Conservation (phyloP, 2,797 vertebrate genomes). For the Selene dorsalis region DNA sequence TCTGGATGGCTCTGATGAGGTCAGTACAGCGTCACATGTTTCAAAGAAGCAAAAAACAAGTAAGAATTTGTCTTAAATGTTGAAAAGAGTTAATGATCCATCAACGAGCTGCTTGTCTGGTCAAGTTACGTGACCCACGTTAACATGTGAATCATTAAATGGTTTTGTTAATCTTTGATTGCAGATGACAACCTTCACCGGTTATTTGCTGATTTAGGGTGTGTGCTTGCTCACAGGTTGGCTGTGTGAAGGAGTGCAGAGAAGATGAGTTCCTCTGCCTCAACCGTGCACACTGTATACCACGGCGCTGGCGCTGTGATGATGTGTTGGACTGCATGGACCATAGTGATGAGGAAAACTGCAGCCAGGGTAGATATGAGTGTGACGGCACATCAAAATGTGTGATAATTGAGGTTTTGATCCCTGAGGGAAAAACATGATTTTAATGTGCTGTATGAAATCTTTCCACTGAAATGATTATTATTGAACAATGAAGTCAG, state of each 20-base stretch:
- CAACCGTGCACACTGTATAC: slow-evolving; percentile 96
- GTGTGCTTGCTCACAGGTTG: slow-evolving; percentile 82
- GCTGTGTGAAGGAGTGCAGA: slow-evolving; percentile 94
- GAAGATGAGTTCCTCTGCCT: slow-evolving; percentile 95
- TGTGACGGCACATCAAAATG: not conserved
- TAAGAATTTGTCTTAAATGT: not conserved
- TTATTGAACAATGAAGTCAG: not conserved
- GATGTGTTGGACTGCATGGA: slow-evolving; percentile 95
- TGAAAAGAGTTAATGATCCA: not conserved
- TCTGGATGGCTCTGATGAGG: slow-evolving; percentile 96
- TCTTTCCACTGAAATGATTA: not conserved
- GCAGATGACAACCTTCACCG: slow-evolving; percentile 11
- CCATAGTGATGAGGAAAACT: slow-evolving; percentile 95
- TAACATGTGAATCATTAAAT: slow-evolving; percentile 6
- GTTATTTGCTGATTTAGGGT: not conserved
- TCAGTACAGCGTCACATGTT: slow-evolving; percentile 73
- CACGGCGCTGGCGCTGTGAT: slow-evolving; percentile 95
- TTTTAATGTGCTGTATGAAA: not conserved
- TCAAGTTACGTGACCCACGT: not conserved
- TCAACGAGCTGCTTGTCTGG: not conserved
- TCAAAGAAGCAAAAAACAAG: not conserved
- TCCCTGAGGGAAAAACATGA: not conserved
- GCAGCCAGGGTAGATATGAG: slow-evolving; percentile 86
- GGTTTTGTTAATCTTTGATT: slow-evolving; percentile 35
- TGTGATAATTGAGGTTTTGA: not conserved